Conservation (phyloP, 2,113 vertebrate species). For the Actinemys pallida region DNA sequence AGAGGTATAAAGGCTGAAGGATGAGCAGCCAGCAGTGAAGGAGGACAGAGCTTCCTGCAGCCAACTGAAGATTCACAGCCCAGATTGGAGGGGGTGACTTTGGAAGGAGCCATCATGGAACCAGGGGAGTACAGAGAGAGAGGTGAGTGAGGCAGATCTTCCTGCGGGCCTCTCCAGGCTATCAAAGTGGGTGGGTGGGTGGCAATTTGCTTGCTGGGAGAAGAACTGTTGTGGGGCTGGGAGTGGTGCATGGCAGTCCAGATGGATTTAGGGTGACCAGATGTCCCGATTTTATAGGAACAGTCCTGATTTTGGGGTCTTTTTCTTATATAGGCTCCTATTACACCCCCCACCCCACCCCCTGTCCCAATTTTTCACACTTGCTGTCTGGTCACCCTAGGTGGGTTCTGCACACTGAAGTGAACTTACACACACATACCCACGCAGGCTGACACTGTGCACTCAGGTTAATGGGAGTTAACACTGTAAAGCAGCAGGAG, state of each 20-base stretch:
- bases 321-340: no score
- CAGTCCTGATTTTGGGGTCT: no score
- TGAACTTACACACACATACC: background rate
- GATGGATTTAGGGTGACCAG: background rate
- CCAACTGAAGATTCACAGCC: background rate
- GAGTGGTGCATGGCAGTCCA: background rate
- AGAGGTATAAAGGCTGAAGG: conserved; percentile 68
- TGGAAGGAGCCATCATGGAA: conserved; percentile 54
- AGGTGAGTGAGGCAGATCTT: conserved; percentile 73
- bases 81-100: background rate
- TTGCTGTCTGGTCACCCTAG: no score
- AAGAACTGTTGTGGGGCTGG: background rate
- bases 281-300: no score
- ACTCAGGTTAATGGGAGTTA: background rate
- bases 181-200: fast-evolving
- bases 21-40: conserved; percentile 11
- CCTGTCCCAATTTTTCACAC: no score
- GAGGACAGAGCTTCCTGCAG: background rate
- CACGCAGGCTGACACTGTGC: background rate
- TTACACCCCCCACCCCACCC: no score
- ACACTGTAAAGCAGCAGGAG: background rate
- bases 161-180: background rate
- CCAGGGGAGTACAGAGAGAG: conserved; percentile 81
- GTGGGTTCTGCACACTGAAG: background rate
- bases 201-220: fast-evolving